Conservation (phyloP, 1,140 invertebrate species). For the Luehdorfia chinensis region DNA sequence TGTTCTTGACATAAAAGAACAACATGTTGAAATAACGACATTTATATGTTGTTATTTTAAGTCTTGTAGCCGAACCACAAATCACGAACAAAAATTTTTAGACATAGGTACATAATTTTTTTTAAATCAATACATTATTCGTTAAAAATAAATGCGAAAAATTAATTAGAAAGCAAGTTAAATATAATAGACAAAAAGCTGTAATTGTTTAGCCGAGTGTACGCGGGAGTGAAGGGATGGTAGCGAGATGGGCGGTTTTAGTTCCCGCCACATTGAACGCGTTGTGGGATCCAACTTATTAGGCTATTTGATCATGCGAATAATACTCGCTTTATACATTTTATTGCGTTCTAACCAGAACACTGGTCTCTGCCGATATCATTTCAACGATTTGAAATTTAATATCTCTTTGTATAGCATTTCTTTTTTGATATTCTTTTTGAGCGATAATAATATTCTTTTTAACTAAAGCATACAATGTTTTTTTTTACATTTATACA, state of each 20-base stretch:
- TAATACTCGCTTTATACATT: conserved; percentile 69
- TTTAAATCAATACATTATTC: too few relatives aligned
- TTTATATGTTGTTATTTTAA: too few relatives aligned
- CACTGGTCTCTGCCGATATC: conserved; percentile 49
- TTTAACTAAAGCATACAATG: not conserved
- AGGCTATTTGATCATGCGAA: conserved; percentile 71
- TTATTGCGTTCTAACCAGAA: conserved; percentile 48
- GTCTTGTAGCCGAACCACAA: too few relatives aligned
- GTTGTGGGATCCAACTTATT: conserved; percentile 73
- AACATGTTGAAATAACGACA: too few relatives aligned
- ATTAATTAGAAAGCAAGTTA: conserved; percentile 29
- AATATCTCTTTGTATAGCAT: conserved; percentile 29
- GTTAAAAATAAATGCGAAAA: conserved; percentile 12
- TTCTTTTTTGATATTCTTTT: conserved; percentile 17
- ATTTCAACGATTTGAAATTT: conserved; percentile 47
- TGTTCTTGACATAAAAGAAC: too few relatives aligned
- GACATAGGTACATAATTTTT: too few relatives aligned
- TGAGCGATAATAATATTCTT: conserved; percentile 1
- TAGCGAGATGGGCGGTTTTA: conserved; percentile 48
- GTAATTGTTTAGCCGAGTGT: conserved; percentile 43
- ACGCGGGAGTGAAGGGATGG: conserved; percentile 40
- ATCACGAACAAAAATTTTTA: too few relatives aligned
- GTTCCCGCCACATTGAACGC: conserved; percentile 65
- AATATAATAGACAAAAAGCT: conserved; percentile 44
- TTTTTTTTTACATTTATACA: not conserved